Evolutionary conservation across 2,888 invertebrate species (phyloP), one percentile per base, ranked within the genome.

Genomic region (Anodontia alba): DNA sequence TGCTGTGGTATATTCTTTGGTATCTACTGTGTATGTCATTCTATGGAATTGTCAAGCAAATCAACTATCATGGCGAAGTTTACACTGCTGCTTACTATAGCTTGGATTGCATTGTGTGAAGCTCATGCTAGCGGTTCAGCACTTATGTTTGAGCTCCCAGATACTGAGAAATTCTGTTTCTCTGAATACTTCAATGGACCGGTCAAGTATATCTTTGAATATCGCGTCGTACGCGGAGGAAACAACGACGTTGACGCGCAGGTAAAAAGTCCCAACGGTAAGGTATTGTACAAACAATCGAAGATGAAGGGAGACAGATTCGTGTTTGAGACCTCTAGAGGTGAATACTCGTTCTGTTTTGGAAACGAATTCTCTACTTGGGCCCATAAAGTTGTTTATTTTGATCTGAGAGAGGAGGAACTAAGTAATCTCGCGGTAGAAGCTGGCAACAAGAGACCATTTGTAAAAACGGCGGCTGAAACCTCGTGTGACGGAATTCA

Each of bases 281-380:
- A 90, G 73, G 81, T 91, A 31, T 73, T 94, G 7, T 91, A 92
- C 86, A 90, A 90, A 42, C 87, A 91, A 74, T 73, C 78, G 5
- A 90, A 90, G 68, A 86, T 80, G 7, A 79, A 82, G 0, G 88
- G 83, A 33, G 93, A 89, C 46, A 82, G 78, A 15, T 87, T 91
- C 46, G 80, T 87, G 17, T 91, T 93, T 78, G 90, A 92, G n/a
- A 87, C 92, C 0, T 90, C 92, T 15, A 84, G 87, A 67, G 93
- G 93, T n/a, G 90, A 91, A 31, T 93, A 88, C 82, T 76, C 82
- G 20, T 91, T 93, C 73, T 93, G 93, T 85, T 93, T 92, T 83
- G 90, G 91, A 42, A 93, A 93, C 76, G 91, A 93, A 79, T 94
- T 93, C 82, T 93, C 94, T 2, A 90, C 90, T 1, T 80, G 92